phyloP scores from a whole-genome alignment of 2,797 vertebrate species.

The Paramormyrops hopkinsi region DNA sequence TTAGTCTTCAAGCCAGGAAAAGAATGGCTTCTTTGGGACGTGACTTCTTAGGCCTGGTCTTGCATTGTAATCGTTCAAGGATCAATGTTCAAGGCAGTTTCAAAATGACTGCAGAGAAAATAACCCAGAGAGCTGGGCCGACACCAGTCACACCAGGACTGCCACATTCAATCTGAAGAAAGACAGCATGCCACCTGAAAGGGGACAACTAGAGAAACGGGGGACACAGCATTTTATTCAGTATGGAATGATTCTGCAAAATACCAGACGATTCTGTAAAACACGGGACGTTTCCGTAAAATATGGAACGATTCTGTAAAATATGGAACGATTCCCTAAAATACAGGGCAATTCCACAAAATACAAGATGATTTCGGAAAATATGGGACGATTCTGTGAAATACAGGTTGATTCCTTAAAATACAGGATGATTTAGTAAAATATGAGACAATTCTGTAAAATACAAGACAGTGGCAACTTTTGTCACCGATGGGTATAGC shows the following conservation, averaged over 20 bases:
- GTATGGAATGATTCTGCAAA: not conserved
- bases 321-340: not conserved
- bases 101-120: conserved; percentile 37
- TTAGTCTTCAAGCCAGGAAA: not conserved
- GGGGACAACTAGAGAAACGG: not conserved
- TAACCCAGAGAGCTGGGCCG: conserved; percentile 14
- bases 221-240: not conserved
- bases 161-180: not conserved
- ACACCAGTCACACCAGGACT: conserved; percentile 16
- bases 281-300: not conserved
- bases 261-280: not conserved
- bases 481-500: not conserved
- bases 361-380: not conserved
- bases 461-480: not conserved
- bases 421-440: not conserved
- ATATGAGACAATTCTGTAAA: not conserved
- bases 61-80: not conserved
- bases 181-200: not conserved
- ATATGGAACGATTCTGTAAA: not conserved
- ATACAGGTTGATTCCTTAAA: not conserved
- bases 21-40: conserved; percentile 12
- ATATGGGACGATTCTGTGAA: not conserved
- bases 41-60: not conserved
- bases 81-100: conserved; percentile 25
- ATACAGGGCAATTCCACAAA: not conserved